phyloP scores from a whole-genome alignment of 2,113 vertebrate species.

The Hypomesus transpacificus region DNA sequence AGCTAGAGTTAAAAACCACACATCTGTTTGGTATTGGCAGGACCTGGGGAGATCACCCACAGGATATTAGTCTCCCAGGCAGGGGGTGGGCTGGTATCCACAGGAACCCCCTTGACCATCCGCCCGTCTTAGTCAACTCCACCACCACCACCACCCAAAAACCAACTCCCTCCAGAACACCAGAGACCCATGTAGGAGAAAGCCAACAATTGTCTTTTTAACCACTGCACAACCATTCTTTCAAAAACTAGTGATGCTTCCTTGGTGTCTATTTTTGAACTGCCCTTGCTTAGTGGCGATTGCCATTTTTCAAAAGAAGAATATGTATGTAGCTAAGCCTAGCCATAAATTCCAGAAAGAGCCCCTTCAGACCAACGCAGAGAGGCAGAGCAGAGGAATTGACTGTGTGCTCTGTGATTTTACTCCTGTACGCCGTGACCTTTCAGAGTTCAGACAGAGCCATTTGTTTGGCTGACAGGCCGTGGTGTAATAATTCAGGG shows the following conservation, averaged over 20 bases:
- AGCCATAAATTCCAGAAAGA: constrained; percentile 65
- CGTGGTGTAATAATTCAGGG: constrained; percentile 62
- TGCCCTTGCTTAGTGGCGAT: constrained; percentile 45
- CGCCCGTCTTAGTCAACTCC: constrained; percentile 15
- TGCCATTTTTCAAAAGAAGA: constrained; percentile 61
- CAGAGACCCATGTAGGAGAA: too few species aligned
- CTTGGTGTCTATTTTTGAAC: neutral
- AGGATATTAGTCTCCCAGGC: constrained; percentile 59
- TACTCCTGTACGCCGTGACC: constrained; percentile 55
- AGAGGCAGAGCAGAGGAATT: constrained; percentile 39
- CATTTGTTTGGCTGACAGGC: constrained; percentile 67
- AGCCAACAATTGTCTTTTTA: too few species aligned
- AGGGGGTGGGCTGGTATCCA: neutral
- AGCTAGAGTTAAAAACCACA: constrained; percentile 32
- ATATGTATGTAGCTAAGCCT: constrained; percentile 45
- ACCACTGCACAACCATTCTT: too few species aligned
- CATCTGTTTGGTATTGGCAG: constrained; percentile 64
- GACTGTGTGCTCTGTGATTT: constrained; percentile 59
- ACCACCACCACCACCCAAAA: neutral
- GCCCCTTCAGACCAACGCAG: constrained; percentile 33
- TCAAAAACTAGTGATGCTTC: neutral
- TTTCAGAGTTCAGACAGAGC: constrained; percentile 60
- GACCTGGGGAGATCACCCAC: constrained; percentile 54
- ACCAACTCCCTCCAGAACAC: neutral
- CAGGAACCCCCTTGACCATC: neutral